Base-by-base conservation (phyloP, 2,888 invertebrate species). In the Nomada ferruginata region DNA sequence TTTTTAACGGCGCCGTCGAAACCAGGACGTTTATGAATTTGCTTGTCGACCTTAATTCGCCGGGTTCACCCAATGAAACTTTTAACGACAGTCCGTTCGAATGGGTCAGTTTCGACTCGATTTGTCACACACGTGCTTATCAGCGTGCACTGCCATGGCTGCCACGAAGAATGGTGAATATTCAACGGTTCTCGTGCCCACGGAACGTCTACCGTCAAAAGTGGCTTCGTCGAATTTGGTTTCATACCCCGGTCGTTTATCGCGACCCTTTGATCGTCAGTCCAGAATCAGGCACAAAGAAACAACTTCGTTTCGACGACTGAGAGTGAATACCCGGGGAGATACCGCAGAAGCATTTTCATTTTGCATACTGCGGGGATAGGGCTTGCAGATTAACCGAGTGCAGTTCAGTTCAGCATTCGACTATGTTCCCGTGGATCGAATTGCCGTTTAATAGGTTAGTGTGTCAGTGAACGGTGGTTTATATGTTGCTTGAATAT, bases 181-280 rank as follows among this genome's bases (percentile, higher is more conserved):
- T 84, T 85, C 90, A 84, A 85, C 83, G 84, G 81, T 57, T 79
- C 83, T 70, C 79, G 81, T 53, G 64, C 76, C 42, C 52, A 53
- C 53, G 59, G 23, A 61, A 70, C 47, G 79, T n/a, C 68, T 63
- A 55, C 69, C 64, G 65, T 29, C 66, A 50, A 55, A 66, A 70
- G 59, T 47, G 52, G 72, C 69, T 84, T 69, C 78, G 60, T 55
- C 59, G 82, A 88, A 84, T 82, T 84, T 84, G 36, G 79, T 76
- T 82, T 23, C 55, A 69, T 13, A 10, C 15, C 47, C 47, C 23
- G 52, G 64, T 20, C 44, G 71, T 66, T 73, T 77, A 75, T 55
- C 68, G 69, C 53, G 36, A 53, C 60, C 26, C 83, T 87, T 87
- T 83, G 84, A 83, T 78, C 78, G 66, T 18, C 63, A 59, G 44